Percentiles rank a stretch among this genome's conserved stretches.
phyloP scores from a whole-genome alignment of 2,797 vertebrate genomes.

The Enteromius argenteus region DNA sequence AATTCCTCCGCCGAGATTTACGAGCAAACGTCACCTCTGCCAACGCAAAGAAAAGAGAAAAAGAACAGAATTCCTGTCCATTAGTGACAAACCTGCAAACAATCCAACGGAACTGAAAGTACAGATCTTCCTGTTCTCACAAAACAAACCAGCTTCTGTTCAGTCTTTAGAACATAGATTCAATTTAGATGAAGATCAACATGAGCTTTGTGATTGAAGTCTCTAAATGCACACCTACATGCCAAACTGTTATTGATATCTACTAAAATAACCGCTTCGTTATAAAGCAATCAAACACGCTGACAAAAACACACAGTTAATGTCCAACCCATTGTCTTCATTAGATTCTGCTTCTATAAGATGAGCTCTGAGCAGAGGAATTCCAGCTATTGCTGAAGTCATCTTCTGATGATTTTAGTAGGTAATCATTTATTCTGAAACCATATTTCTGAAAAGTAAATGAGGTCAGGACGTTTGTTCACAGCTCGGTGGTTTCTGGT shows the following conservation, averaged over 20 bases:
- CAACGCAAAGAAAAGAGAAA: not conserved
- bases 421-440: conserved; percentile 21
- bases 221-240: conserved; percentile 20
- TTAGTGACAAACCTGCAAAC: not conserved
- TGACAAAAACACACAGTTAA: conserved; percentile 5
- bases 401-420: not conserved
- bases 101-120: not conserved
- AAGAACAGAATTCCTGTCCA: not conserved
- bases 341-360: not conserved
- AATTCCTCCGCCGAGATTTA: not conserved
- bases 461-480: conserved; percentile 41
- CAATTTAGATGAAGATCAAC: not conserved
- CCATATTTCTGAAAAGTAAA: conserved; percentile 20
- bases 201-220: conserved; percentile 23
- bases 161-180: not conserved
- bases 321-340: not conserved
- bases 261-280: conserved; percentile 4
- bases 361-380: conserved; percentile 13
- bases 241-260: not conserved
- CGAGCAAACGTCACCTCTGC: not conserved
- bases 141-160: not conserved
- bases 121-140: not conserved
- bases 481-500: conserved; percentile 4
- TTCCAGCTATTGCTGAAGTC: conserved; percentile 22
- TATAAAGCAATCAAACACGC: not conserved